phyloP scores from a whole-genome alignment of 2,797 vertebrate genomes.

The Coregonus ussuriensis region DNA sequence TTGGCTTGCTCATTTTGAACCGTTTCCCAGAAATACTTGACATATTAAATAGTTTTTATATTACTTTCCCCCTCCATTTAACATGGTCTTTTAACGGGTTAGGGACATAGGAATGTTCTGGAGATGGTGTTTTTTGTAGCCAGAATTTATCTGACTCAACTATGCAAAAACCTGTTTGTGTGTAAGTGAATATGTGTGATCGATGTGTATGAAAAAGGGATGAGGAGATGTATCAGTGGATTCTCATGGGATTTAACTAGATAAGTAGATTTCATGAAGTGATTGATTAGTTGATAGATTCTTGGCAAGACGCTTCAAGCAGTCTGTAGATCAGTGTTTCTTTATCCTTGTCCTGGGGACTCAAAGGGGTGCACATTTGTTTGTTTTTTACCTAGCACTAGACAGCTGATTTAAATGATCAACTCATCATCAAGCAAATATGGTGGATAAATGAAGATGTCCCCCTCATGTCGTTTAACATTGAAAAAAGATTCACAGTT shows the following conservation, averaged over 20 bases:
- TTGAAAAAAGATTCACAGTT: neutral
- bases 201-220: neutral
- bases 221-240: neutral
- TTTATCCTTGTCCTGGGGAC: no score
- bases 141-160: slow-evolving; percentile 24
- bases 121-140: slow-evolving; percentile 6
- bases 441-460: neutral
- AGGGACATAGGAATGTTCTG: slow-evolving; percentile 26
- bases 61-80: slow-evolving; percentile 33
- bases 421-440: neutral
- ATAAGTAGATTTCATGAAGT: slow-evolving; percentile 13
- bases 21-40: slow-evolving; percentile 47
- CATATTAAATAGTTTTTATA: slow-evolving; percentile 24
- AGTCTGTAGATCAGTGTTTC: no score
- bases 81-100: slow-evolving; percentile 28
- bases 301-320: slow-evolving; percentile 3
- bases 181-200: neutral
- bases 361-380: no score
- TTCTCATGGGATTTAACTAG: neutral
- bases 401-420: neutral
- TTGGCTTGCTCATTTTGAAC: slow-evolving; percentile 36
- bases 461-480: neutral
- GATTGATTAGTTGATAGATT: slow-evolving; percentile 17
- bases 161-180: no score
- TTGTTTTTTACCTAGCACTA: no score